These are phyloP conservation scores for Oligia strigilis DNA, from an alignment of 2,888 invertebrate genomes.

Conservation along the genomic window DNA sequence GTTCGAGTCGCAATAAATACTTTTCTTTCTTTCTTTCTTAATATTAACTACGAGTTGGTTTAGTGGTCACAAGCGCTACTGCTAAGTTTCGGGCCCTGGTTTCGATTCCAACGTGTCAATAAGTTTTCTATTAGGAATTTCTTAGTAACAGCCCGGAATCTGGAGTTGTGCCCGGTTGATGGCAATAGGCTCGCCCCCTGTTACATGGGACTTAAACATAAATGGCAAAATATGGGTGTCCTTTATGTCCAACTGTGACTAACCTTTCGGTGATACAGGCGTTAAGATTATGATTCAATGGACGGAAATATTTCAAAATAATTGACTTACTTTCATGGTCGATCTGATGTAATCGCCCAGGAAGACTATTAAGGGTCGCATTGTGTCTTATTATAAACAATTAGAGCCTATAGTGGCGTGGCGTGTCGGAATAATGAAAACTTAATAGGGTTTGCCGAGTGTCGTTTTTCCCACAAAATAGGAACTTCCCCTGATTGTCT, in stretches of 20 bases:
- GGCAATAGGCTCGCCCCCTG: too few species aligned
- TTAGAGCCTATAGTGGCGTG: slow-evolving; percentile 30
- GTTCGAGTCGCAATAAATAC: too few species aligned
- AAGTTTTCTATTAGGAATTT: too few species aligned
- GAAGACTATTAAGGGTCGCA: neutral
- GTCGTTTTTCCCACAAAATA: slow-evolving; percentile 54
- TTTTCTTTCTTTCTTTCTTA: too few species aligned
- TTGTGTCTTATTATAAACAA: slow-evolving; percentile 9
- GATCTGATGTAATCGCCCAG: slow-evolving; percentile 14
- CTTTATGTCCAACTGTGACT: neutral
- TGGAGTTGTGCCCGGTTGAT: too few species aligned
- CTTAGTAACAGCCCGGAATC: too few species aligned
- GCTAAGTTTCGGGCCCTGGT: too few species aligned
- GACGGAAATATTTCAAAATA: slow-evolving; percentile 26
- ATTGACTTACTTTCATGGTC: slow-evolving; percentile 11
- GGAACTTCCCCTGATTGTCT: slow-evolving; percentile 38
- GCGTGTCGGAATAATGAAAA: slow-evolving; percentile 21
- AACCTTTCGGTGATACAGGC: neutral
- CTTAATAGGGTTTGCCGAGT: slow-evolving; percentile 27
- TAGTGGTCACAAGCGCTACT: too few species aligned
- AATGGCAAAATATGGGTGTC: too few species aligned
- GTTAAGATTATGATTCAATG: slow-evolving; percentile 11
- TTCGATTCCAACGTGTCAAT: too few species aligned
- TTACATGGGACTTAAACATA: too few species aligned
- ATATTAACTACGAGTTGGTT: too few species aligned